phyloP scores from a whole-genome alignment of 1,140 invertebrate species.

The Leptinotarsa defecta region DNA sequence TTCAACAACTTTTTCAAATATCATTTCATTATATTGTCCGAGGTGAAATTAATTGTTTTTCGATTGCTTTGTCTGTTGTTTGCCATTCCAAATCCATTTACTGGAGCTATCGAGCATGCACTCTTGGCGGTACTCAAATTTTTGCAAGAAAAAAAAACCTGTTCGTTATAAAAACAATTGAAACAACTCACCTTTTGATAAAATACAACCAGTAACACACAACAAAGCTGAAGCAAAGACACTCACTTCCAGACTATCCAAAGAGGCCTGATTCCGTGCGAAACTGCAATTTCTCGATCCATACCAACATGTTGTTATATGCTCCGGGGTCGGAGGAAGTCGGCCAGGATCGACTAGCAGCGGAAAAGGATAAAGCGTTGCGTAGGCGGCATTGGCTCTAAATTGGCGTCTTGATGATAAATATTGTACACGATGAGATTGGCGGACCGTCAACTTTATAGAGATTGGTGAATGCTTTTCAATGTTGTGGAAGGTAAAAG shows the following conservation, averaged over 20 bases:
- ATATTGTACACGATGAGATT: not conserved
- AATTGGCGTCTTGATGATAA: not conserved
- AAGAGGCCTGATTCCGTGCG: slow-evolving; percentile 20
- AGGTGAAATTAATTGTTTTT: too few species aligned
- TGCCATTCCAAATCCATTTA: too few species aligned
- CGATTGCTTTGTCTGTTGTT: too few species aligned
- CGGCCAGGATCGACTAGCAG: slow-evolving; percentile 37
- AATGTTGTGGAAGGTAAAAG: too few species aligned
- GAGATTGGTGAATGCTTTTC: too few species aligned
- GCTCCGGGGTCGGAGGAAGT: slow-evolving; percentile 30
- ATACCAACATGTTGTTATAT: slow-evolving; percentile 45
- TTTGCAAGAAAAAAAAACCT: too few species aligned
- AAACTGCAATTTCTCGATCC: slow-evolving; percentile 44
- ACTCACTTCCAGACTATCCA: slow-evolving; percentile 14
- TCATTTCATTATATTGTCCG: too few species aligned
- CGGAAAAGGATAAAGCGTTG: slow-evolving; percentile 12
- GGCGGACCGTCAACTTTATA: not conserved
- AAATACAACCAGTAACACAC: not conserved
- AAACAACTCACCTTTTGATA: not conserved
- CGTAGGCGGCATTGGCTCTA: not conserved
- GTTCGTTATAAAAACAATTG: too few species aligned
- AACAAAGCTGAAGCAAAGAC: slow-evolving; percentile 10
- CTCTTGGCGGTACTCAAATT: too few species aligned
- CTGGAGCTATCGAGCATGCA: too few species aligned
- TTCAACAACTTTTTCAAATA: too few species aligned